Evolutionary conservation across 2,113 vertebrate genomes (phyloP).

Genomic region (Columbina picui): DNA sequence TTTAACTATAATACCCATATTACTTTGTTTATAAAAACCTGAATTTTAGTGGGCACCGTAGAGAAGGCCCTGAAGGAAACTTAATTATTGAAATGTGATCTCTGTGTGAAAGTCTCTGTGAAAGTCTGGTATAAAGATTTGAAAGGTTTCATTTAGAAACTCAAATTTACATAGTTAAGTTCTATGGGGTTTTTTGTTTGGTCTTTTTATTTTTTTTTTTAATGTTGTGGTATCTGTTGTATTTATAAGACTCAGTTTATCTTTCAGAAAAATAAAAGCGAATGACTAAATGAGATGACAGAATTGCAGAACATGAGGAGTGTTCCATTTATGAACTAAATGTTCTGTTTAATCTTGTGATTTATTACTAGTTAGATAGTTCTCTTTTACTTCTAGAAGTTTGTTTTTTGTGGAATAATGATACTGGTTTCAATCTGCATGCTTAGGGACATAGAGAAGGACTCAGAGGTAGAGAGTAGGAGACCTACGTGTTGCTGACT

Average conservation of each 20-base stretch:
- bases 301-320: background rate
- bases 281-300: background rate
- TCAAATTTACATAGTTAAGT: background rate
- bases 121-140: background rate
- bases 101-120: conserved; percentile 34
- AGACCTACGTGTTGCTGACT: background rate
- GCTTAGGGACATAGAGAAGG: accelerated
- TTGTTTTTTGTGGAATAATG: background rate
- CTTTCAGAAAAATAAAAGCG: background rate
- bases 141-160: background rate
- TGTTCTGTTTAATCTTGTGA: background rate
- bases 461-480: background rate
- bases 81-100: conserved; percentile 33
- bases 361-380: background rate
- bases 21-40: conserved; percentile 33
- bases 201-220: background rate
- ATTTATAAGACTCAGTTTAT: background rate
- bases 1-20: background rate
- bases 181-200: background rate
- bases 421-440: background rate
- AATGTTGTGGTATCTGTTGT: background rate
- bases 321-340: background rate
- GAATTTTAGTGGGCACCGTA: conserved; percentile 6
- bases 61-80: background rate
- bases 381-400: background rate